Conservation (phyloP, 2,888 invertebrate species). For the Scotopteryx bipunctaria region DNA sequence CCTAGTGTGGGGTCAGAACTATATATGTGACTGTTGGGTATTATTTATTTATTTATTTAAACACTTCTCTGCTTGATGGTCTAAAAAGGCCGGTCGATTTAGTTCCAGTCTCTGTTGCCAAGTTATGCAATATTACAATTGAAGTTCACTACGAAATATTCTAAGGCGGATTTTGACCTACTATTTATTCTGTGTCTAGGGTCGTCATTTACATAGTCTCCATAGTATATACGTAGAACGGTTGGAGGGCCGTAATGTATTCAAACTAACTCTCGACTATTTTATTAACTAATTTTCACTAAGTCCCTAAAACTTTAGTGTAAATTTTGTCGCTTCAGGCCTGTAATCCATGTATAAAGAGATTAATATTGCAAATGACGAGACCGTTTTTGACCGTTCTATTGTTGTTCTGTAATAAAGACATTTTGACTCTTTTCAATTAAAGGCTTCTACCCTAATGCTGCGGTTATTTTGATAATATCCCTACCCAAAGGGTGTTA, state of each 20-base stretch:
- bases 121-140: constrained; percentile 15
- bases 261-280: constrained; percentile 24
- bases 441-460: no score
- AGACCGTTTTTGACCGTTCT: no score
- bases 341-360: no score
- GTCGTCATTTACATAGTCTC: constrained; percentile 22
- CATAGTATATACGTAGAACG: constrained; percentile 14
- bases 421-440: no score
- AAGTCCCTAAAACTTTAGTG: constrained; percentile 18
- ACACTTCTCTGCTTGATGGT: background rate
- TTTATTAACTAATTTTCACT: constrained; percentile 27
- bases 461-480: no score
- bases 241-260: constrained; percentile 18
- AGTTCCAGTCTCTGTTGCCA: constrained; percentile 6
- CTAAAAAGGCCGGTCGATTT: constrained; percentile 1
- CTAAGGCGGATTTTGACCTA: background rate
- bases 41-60: no score
- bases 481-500: no score
- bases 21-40: no score
- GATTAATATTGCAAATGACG: no score
- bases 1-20: no score
- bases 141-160: background rate
- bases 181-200: background rate
- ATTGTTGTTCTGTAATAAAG: no score
- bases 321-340: constrained; percentile 5